Evolutionary conservation across 2,113 vertebrate species (phyloP), one percentile per base, ranked within the genome.

Genomic region (Illadopsis cleaveri): DNA sequence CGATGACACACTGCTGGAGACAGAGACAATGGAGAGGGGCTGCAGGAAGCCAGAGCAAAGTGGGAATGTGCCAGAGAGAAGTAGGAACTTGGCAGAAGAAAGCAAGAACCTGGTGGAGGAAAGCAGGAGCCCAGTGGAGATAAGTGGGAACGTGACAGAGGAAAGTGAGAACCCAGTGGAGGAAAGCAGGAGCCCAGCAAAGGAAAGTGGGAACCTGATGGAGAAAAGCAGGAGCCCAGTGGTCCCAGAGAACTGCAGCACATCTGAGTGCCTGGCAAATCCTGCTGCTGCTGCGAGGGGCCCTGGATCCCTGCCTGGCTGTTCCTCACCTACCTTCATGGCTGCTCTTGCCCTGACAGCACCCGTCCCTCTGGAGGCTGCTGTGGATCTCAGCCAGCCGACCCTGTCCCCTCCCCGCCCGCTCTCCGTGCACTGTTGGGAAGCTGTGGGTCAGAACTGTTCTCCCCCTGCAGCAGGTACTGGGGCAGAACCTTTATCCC

Each of bases 311-410:
- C 70, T 57, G 22, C 47, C 53, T 0, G 2, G 15, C 45, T 16
- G 10, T 18, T 2, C 18, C 60, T 47, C n/a, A 10, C 47, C 23
- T 54, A 3, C 7, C 37, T 2, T 15, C 35, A 12, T 18, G 1
- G 0, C 45, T 61, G 10, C 56, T 66, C 57, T 69, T 84, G 50
- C 73, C 78, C 65, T 50, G 2, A 2, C 69, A 94, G 88, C 16
- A 0, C 48, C 7, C 0, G 0, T 58, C 42, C 90, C 60, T 58
- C 50, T 3, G 0, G 65, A 57, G 81, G 69, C 31, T 0, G 0
- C 48, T 1, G 30, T 0, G 0, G 78, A 58, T 25, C 44, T 22
- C 44, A 16, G 47, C 38, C 70, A 54, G 42, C 56, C 2, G 0
- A 1, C 11, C 5, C 51, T 0, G 0, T n/a, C 65, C 35, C 51